Base-by-base conservation (phyloP, 2,113 vertebrate species). In the Egretta garzetta region DNA sequence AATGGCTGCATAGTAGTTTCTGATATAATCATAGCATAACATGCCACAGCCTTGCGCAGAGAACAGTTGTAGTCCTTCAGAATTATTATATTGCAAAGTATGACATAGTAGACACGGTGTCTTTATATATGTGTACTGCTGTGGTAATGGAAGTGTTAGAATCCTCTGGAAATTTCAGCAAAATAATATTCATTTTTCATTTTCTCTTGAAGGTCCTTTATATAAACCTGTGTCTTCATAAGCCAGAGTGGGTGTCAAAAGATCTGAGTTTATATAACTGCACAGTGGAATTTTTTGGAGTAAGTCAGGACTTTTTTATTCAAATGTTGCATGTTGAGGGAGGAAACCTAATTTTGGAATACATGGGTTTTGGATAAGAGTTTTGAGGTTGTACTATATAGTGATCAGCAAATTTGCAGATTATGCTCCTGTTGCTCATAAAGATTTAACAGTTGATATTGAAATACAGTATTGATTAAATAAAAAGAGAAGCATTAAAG, bases 241-340 rank as follows among this genome's bases (percentile, higher is more conserved):
- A 96, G 56, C 70, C 95, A 92, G 91, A 94, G 86, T 82, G 86
- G 70, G 90, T 97, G 96, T 95, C 95, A 97, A 96, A 85, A 95
- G 73, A 96, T 95, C 88, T 95, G 76, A 96, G 80, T 97, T 95
- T 95, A 92, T 96, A 86, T 95, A 95, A 90, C 64, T 86, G 80
- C 82, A 91, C 79, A 90, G 75, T 93, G 86, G 39, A 79, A 92
- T 95, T 97, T 97, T 96, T 97, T 95, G 24, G 90, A 95, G 45
- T 92, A 95, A 95, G 89, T 91, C 95, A 91, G 80, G 88, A 91
- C 80, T 97, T 97, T 97, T 97, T 94, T 96, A 96, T 96, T 93
- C 94, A 96, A 91, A 95, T 73, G 83, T 85, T 97, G 88, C 94
- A 91, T 94, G 95, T 92, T 84, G 93, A 95, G 73, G 89, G 80